Evolutionary conservation across 1,140 invertebrate species (phyloP), one percentile per base, ranked within the genome.

Genomic region (Reticulitermes speratus): DNA sequence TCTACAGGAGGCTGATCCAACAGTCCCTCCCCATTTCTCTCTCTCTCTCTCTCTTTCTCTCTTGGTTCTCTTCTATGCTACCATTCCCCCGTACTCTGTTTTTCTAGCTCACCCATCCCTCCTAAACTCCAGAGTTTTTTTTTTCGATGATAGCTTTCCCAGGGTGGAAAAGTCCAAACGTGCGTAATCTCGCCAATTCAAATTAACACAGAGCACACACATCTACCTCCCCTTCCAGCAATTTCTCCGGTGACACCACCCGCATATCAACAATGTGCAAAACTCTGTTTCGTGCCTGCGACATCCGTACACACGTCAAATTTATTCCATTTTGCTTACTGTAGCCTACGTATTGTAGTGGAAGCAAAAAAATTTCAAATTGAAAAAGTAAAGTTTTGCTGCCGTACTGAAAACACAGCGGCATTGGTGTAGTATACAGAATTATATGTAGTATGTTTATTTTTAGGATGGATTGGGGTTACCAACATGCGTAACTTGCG

Each of bases 171-270:
- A 86, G 44, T 75, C 82, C 52, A 82, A 84, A 84, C 86, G 86
- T 86, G 86, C 81, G 86, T 86, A 86, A 86, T 86, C 86, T 86
- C 86, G 81, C 83, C 82, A 38, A 84, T 86, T 86, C 86, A 84
- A 86, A 86, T 86, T 86, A 86, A 86, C 86, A 84, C 85, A 82
- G 85, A 75, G 65, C 65, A 30, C 65, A 75, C 8, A 75, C 3
- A 75, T 75, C 65, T 6, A 75, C 25, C 23, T 16, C 38, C 82
- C 32, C 32, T 21, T 44, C 44, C 32, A 25, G 2, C 1, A 16
- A 3, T 25, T 38, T 44, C 82, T 21, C 23, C 44, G 38, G 21
- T 44, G 82, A 25, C 82, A 45, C 82, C 82, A 48, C 14, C 82
- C 38, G 82, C 38, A 44, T 44, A 44, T 44, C 38, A 44, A 83